phyloP scores from a whole-genome alignment of 2,113 vertebrate species.

The Notothenia coriiceps region DNA sequence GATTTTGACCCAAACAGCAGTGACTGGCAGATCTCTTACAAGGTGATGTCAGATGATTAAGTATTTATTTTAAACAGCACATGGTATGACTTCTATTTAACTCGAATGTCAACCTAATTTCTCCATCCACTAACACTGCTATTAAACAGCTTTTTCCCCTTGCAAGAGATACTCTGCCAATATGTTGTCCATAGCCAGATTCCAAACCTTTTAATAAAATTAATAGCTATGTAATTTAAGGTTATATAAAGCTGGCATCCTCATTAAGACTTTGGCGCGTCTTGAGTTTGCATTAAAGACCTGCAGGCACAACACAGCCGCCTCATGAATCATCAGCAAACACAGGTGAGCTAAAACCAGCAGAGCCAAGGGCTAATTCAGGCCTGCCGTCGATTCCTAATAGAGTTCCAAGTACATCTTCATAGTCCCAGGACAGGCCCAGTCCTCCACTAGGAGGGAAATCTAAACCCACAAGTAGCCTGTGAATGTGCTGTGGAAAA shows the following conservation, averaged over 20 bases:
- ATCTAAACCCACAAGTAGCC: constrained; percentile 63
- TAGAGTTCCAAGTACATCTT: constrained; percentile 65
- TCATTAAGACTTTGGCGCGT: constrained; percentile 29
- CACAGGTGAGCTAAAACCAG: constrained; percentile 48
- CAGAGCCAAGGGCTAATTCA: constrained; percentile 54
- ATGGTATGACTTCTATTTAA: background rate
- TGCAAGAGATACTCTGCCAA: background rate
- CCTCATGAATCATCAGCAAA: constrained; percentile 59
- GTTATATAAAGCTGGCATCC: constrained; percentile 17
- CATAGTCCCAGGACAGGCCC: constrained; percentile 58
- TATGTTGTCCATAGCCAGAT: constrained; percentile 3
- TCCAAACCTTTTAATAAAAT: background rate
- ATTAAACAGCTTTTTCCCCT: background rate
- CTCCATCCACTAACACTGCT: background rate
- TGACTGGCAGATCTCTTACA: background rate
- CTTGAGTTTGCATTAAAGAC: constrained; percentile 41
- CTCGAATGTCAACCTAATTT: background rate
- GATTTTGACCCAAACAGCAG: background rate
- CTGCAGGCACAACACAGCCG: constrained; percentile 32
- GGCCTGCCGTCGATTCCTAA: constrained; percentile 39
- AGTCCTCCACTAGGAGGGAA: constrained; percentile 51
- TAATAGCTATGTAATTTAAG: background rate
- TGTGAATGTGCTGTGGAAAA: constrained; percentile 71
- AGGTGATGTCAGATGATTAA: too few species aligned
- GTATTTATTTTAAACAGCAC: background rate